Evolutionary conservation across 2,888 invertebrate species (phyloP).

Genomic region (Eubasilissa splendida): DNA sequence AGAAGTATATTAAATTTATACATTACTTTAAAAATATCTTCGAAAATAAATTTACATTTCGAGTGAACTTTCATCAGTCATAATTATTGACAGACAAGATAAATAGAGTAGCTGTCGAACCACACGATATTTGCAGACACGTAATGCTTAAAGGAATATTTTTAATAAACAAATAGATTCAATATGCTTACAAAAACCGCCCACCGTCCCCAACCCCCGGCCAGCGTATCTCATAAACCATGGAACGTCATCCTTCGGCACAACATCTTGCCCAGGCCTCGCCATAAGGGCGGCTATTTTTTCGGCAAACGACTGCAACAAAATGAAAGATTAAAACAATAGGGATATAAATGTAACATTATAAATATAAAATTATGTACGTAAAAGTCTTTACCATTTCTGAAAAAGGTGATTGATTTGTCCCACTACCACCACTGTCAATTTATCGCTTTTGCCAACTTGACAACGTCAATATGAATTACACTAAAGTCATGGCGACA

Average conservation of each 20-base stretch:
- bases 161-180: constrained; percentile 33
- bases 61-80: background rate
- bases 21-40: no score
- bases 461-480: constrained; percentile 35
- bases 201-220: constrained; percentile 86
- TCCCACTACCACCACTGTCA: constrained; percentile 45
- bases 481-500: background rate
- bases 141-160: background rate
- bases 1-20: no score
- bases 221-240: constrained; percentile 94
- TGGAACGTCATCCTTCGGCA: constrained; percentile 86
- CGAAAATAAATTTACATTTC: no score
- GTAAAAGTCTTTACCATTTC: constrained; percentile 41
- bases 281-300: constrained; percentile 86
- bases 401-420: constrained; percentile 48
- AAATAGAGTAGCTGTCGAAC: background rate
- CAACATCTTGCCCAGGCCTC: constrained; percentile 85
- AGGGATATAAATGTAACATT: background rate
- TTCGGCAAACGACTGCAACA: constrained; percentile 81
- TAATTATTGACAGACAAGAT: constrained; percentile 9
- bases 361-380: constrained; percentile 2
- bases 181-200: constrained; percentile 69
- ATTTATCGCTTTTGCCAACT: constrained; percentile 45
- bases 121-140: background rate
- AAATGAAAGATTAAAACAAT: constrained; percentile 36